Evolutionary conservation across 2,797 vertebrate species (phyloP), one percentile per base, ranked within the genome.

Genomic region (Lagorchestes hirsutus): DNA sequence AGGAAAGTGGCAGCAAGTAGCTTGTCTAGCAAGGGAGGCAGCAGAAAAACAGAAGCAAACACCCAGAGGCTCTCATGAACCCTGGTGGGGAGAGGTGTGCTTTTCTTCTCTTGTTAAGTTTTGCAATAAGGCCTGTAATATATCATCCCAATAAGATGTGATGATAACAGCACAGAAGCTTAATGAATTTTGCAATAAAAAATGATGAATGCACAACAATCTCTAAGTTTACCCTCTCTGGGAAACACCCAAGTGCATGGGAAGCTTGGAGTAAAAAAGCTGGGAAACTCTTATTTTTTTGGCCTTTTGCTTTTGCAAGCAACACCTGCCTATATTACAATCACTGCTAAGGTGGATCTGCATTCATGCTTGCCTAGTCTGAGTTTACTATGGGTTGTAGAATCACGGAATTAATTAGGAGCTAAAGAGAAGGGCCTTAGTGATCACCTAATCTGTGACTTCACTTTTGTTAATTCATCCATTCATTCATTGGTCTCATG

Each of bases 111-210:
- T 97, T 93, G 93, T 96, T 95, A 95, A 96, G 94, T 98, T 98
- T 98, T 97, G 97, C 97, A 98, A 98, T 96, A 95, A 97, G 93
- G 94, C 91, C 96, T 97, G 97, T n/a, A 95, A 98, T 98, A 93
- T 62, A 97, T 98, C 98, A 98, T 97, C 93, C 93, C 97, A 97
- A 98, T 96, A 98, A 97, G 97, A 97, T 74, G 96, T 95, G 94
- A 96, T 93, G 97, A 97, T 98, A 98, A 97, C 57, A 96, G 93
- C 82, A 58, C 59, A 82, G 95, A 95, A 97, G 96, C 94, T 96
- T 96, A 98, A 98, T 98, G 97, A 97, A 98, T 98, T 97, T 97
- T 97, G 97, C 97, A 98, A 98, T 97, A 98, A 98, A 97, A 97
- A 98, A 97, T 96, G 96, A 97, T 97, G 94, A 97, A 96, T 93